Conservation (phyloP, 2,888 invertebrate species). For the Acronicta leporina region DNA sequence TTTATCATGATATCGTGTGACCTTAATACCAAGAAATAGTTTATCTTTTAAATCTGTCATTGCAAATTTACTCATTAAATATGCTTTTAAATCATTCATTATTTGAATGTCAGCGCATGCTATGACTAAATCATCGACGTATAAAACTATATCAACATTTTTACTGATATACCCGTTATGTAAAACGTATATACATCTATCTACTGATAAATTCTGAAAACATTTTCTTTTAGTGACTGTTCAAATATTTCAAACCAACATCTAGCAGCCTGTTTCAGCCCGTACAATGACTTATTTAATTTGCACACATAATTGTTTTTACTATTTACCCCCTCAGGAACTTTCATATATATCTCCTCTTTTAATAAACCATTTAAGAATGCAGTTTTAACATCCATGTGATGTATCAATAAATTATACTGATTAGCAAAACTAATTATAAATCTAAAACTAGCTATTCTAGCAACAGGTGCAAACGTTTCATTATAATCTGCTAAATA, state of each 20-base stretch:
- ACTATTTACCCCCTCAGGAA: too few species aligned
- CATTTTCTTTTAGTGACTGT: constrained; percentile 1
- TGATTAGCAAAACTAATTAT: too few species aligned
- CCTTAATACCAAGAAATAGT: constrained; percentile 1
- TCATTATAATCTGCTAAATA: too few species aligned
- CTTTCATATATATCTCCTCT: too few species aligned
- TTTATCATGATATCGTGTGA: neutral
- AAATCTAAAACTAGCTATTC: too few species aligned
- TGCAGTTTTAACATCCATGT: too few species aligned
- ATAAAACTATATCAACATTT: neutral
- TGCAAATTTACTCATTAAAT: constrained; percentile 3
- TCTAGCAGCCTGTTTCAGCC: neutral
- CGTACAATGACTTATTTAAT: constrained; percentile 6
- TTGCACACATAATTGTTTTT: neutral
- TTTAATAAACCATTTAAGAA: too few species aligned
- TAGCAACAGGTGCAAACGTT: too few species aligned
- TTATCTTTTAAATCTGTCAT: constrained; percentile 5
- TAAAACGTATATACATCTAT: neutral
- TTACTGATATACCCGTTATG: neutral
- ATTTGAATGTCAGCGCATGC: neutral
- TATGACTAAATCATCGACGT: constrained; percentile 2
- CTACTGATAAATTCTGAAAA: constrained; percentile 2
- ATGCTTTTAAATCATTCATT: neutral
- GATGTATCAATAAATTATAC: too few species aligned
- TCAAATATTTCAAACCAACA: constrained; percentile 6